Conservation (phyloP, 2,888 invertebrate genomes). For the Oegoconia quadripuncta region DNA sequence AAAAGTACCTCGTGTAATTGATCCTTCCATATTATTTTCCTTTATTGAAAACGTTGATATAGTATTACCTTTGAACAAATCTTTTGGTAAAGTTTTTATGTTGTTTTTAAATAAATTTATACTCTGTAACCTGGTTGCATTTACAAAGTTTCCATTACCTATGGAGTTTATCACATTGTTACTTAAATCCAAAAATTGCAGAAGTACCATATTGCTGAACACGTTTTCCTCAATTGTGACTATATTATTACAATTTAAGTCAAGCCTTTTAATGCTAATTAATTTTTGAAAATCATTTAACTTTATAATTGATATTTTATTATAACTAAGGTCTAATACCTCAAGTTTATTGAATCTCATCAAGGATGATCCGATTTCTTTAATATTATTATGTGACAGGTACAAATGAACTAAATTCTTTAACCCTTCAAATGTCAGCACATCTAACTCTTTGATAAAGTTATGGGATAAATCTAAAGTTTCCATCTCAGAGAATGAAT, state of each 20-base stretch:
- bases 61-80: conserved; percentile 43
- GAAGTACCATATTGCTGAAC: conserved; percentile 29
- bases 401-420: conserved; percentile 37
- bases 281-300: conserved; percentile 38
- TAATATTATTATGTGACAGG: conserved; percentile 43
- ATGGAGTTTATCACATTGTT: conserved; percentile 37
- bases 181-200: conserved; percentile 37
- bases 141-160: conserved; percentile 33
- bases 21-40: conserved; percentile 41
- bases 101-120: conserved; percentile 47
- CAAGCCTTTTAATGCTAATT: conserved; percentile 29
- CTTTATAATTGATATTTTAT: conserved; percentile 36
- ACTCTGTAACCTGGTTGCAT: conserved; percentile 23
- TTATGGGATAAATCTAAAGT: conserved; percentile 51
- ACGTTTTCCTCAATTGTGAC: conserved; percentile 28
- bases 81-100: conserved; percentile 37
- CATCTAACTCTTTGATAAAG: conserved; percentile 33
- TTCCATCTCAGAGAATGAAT: conserved; percentile 32
- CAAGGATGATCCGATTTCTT: conserved; percentile 41
- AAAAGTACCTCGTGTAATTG: conserved; percentile 43
- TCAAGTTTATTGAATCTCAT: conserved; percentile 43
- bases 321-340: conserved; percentile 40
- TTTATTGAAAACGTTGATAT: conserved; percentile 36
- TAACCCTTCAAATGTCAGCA: conserved; percentile 47
- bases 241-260: conserved; percentile 43